Evolutionary conservation across 1,140 invertebrate species (phyloP), one percentile per base, ranked within the genome.

Genomic region (Kradibia gibbosae): DNA sequence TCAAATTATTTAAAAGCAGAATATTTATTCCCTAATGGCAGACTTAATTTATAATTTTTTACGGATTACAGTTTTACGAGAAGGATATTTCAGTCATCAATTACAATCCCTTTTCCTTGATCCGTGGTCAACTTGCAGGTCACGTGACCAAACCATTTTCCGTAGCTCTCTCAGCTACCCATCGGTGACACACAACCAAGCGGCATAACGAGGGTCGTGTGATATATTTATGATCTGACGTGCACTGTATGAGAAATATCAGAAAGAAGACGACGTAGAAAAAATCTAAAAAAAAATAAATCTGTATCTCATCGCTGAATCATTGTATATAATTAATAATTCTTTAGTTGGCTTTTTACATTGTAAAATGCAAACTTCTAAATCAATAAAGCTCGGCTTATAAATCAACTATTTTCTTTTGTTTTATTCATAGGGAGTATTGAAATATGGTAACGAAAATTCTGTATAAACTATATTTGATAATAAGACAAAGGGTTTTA

Each of bases 81-180:
- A 65, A 60, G 55, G 81, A 79, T 78, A 78, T 79, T 74, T 45
- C n/a, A 75, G 60, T 78, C 34, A 75, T 83, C 77, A 78, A 82
- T 83, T 78, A 80, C 48, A 78, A 67, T 45, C 57, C 74, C 50
- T 83, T 82, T 75, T 77, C 15, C 74, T 78, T 62, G 55, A 71
- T 73, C 50, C 83, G 31, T 79, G 65, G 75, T 83, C 53, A 78
- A 65, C 62, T 83, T 83, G 74, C 83, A 5, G 55, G 83, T 83
- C 83, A 83, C 83, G 80, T 78, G 81, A 78, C 31, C 65, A 60
- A 50, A n/a, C 75, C 80, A 78, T 81, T 82, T n/a, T 83, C 75
- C 36, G 70, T n/a, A 25, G 65, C 79, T 78, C 74, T 81, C 39
- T 70, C 60, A 28, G 34, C 48, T 48, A 13, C 48, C 31, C 60